phyloP scores from a whole-genome alignment of 1,140 invertebrate species.

The Dreissena polymorpha region DNA sequence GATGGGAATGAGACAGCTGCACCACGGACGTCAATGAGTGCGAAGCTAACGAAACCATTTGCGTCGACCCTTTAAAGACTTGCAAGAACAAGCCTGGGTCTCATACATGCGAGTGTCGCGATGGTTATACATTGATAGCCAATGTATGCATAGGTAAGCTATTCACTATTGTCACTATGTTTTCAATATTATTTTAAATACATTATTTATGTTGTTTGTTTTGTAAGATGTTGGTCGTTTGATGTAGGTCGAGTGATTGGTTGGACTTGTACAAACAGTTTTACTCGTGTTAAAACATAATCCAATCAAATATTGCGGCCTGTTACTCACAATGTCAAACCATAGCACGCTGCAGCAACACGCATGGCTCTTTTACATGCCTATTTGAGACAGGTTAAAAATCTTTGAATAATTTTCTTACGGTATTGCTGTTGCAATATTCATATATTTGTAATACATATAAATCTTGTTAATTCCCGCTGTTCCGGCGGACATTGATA shows the following conservation, averaged over 20 bases:
- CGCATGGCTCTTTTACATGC: too few relatives aligned
- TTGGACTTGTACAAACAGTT: not conserved
- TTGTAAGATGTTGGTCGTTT: not conserved
- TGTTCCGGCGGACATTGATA: too few relatives aligned
- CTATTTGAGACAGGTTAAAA: too few relatives aligned
- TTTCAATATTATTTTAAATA: not conserved
- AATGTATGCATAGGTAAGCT: slow-evolving; percentile 3
- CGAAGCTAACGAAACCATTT: not conserved
- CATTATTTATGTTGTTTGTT: not conserved
- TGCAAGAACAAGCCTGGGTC: not conserved
- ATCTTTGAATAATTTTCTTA: too few relatives aligned
- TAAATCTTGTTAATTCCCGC: too few relatives aligned
- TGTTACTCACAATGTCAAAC: not conserved
- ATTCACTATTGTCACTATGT: not conserved
- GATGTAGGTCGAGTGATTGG: too few relatives aligned
- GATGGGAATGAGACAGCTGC: not conserved
- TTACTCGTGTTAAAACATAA: not conserved
- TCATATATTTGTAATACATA: too few relatives aligned
- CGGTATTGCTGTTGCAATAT: too few relatives aligned
- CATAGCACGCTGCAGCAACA: too few relatives aligned
- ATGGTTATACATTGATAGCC: not conserved
- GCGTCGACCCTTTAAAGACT: not conserved
- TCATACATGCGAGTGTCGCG: slow-evolving; percentile 14
- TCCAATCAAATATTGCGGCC: not conserved
- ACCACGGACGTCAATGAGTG: slow-evolving; percentile 14